A percentile compares a stretch with the other conserved stretches of the same genome.
phyloP scores from a whole-genome alignment of 2,888 invertebrate genomes.

The Drosophila flavopinicola region DNA sequence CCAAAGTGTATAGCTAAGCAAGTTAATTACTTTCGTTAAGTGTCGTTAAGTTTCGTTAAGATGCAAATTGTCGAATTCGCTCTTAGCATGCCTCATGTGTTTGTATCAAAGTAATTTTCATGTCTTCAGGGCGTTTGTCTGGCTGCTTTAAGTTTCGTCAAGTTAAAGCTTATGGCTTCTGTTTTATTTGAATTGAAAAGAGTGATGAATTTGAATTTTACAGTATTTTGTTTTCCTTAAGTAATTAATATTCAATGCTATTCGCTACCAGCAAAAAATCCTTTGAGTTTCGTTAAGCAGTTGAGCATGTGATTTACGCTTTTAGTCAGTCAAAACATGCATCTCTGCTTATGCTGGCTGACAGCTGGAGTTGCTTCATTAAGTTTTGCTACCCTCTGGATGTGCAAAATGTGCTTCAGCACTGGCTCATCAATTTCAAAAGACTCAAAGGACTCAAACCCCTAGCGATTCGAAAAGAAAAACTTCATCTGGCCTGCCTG shows the following conservation, averaged over 20 bases:
- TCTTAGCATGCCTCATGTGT: no score
- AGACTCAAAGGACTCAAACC: conserved; percentile 14
- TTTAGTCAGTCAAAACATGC: no score
- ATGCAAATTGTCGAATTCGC: no score
- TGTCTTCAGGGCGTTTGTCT: neutral
- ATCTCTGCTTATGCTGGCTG: neutral
- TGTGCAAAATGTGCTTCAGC: conserved; percentile 3
- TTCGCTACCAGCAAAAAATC: no score
- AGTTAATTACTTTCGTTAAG: neutral
- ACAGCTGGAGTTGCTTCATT: conserved; percentile 21
- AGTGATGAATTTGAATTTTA: no score
- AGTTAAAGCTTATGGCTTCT: neutral
- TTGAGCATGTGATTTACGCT: no score
- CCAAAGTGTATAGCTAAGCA: neutral
- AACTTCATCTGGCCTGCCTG: conserved; percentile 24
- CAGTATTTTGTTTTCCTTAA: no score
- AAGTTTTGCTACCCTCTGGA: conserved; percentile 7
- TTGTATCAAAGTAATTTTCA: neutral
- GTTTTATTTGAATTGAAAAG: no score
- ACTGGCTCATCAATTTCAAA: conserved; percentile 16
- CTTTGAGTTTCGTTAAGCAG: neutral
- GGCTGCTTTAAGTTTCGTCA: conserved; percentile 8
- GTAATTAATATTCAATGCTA: no score
- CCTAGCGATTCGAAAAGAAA: conserved; percentile 12
- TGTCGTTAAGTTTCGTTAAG: conserved; percentile 9